Evolutionary conservation across 2,888 invertebrate species (phyloP).

Genomic region (Cantharis flavilabris): DNA sequence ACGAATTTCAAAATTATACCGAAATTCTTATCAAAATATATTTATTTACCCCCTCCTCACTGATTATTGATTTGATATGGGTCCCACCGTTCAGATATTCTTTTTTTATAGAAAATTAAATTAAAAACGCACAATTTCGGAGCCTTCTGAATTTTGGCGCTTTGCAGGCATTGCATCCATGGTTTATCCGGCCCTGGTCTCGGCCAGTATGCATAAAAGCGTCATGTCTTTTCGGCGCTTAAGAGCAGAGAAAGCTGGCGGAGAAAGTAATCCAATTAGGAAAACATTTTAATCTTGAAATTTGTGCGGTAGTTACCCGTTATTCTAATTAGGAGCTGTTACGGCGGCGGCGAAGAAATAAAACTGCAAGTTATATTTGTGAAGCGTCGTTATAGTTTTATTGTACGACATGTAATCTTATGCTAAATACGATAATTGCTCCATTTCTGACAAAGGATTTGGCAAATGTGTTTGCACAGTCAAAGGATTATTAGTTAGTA

Average conservation of each 20-base stretch:
- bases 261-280: neutral
- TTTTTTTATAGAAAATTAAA: no score
- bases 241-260: neutral
- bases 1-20: no score
- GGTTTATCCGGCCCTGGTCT: no score
- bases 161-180: no score
- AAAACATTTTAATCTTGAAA: neutral
- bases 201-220: neutral
- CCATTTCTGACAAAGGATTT: conserved; percentile 26
- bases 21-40: no score
- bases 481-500: conserved; percentile 30
- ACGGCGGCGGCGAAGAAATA: neutral
- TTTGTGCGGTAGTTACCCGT: neutral
- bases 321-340: neutral
- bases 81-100: no score
- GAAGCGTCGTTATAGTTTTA: neutral
- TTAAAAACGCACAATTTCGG: no score
- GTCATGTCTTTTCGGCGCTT: neutral
- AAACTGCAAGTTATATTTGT: neutral
- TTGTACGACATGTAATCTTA: conserved; percentile 16
- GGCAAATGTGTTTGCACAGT: conserved; percentile 33
- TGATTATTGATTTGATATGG: no score
- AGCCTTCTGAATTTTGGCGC: no score
- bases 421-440: conserved; percentile 26
- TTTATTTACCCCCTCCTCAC: no score